Conservation (phyloP, 1,140 invertebrate genomes). For the Drosophila nannoptera region DNA sequence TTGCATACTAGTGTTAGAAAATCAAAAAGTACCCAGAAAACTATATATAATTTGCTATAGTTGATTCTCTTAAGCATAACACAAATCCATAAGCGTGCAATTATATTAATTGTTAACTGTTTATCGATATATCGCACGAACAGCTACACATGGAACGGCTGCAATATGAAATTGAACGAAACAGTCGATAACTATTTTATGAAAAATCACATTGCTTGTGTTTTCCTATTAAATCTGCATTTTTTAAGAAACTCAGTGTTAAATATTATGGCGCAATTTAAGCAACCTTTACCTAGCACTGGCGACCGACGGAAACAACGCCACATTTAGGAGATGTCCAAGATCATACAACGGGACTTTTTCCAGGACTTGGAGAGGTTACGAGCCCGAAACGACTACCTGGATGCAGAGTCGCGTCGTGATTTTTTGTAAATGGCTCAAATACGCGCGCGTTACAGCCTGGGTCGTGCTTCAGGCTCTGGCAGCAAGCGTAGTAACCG, state of each 20-base stretch:
- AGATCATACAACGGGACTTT: constrained; percentile 98
- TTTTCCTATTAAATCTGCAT: background rate
- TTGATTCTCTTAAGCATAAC: no score
- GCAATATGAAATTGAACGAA: no score
- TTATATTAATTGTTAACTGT: no score
- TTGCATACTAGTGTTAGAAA: no score
- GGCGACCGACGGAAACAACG: constrained; percentile 80
- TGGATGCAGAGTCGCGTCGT: constrained; percentile 93
- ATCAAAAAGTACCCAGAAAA: no score
- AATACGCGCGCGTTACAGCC: constrained; percentile 91
- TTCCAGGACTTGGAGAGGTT: constrained; percentile 97
- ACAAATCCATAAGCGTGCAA: no score
- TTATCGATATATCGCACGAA: no score
- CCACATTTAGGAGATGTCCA: constrained; percentile 92
- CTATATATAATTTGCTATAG: no score
- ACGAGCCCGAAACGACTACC: constrained; percentile 94
- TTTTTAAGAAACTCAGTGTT: background rate
- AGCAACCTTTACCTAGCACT: constrained; percentile 80
- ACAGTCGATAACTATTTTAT: no score
- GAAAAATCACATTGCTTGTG: background rate
- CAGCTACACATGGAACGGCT: no score
- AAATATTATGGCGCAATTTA: constrained; percentile 81
- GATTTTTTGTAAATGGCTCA: constrained; percentile 92
- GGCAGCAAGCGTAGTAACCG: constrained; percentile 18
- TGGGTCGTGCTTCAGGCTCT: constrained; percentile 33